Percentiles rank a stretch among this genome's conserved stretches.
phyloP scores from a whole-genome alignment of 2,888 invertebrate species.

The Tinea pellionella region DNA sequence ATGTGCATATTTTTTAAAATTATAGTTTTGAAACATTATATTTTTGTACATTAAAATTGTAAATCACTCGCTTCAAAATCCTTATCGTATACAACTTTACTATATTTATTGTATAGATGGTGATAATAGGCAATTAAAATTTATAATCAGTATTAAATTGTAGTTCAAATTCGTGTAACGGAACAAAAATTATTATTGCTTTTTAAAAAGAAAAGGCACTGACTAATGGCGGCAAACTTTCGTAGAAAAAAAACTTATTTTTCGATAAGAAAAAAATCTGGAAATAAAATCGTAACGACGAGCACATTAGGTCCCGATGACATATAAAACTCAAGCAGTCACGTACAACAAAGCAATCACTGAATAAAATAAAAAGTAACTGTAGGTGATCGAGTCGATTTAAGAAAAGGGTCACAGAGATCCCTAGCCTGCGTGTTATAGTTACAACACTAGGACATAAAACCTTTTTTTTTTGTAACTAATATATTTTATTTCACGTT shows the following conservation, averaged over 20 bases:
- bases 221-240: too few species aligned
- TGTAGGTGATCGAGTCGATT: constrained; percentile 31
- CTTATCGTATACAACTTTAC: too few species aligned
- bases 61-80: too few species aligned
- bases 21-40: too few species aligned
- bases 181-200: too few species aligned
- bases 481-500: background rate
- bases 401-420: constrained; percentile 32
- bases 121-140: too few species aligned
- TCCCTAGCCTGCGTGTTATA: constrained; percentile 29
- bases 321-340: constrained; percentile 31
- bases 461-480: background rate
- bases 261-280: background rate
- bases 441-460: constrained; percentile 18
- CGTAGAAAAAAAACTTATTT: too few species aligned
- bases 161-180: too few species aligned
- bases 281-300: constrained; percentile 20
- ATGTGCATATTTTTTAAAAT: constrained; percentile 17
- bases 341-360: constrained; percentile 29
- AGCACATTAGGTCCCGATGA: constrained; percentile 21
- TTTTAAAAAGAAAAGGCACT: too few species aligned
- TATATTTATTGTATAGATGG: too few species aligned
- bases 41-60: too few species aligned
- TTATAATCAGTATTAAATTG: too few species aligned
- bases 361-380: constrained; percentile 35